These are phyloP conservation scores for Marmota flaviventris DNA, from an alignment of 2,113 vertebrate species.

Conservation along the genomic window DNA sequence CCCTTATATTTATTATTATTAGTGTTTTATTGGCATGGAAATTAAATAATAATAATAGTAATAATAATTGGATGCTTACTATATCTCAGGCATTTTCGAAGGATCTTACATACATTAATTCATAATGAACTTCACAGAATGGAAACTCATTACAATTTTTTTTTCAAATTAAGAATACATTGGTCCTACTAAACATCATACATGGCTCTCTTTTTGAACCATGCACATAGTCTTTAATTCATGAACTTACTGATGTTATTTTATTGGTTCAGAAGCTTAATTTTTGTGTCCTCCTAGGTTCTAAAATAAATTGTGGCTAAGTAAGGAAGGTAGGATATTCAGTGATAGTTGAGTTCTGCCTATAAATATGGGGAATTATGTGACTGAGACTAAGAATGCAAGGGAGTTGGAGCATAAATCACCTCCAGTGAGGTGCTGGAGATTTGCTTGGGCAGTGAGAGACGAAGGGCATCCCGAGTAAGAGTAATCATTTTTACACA, in stretches of 20 bases:
- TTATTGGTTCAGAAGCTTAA: conserved; percentile 31
- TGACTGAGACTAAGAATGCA: conserved; percentile 3
- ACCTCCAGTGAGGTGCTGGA: neutral
- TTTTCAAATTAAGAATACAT: conserved; percentile 37
- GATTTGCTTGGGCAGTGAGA: conserved; percentile 21
- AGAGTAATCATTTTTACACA: conserved; percentile 53
- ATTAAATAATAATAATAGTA: conserved; percentile 58
- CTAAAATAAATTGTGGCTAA: conserved; percentile 1
- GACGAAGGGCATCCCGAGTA: conserved; percentile 3
- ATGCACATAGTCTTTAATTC: neutral
- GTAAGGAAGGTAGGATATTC: neutral
- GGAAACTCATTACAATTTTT: neutral
- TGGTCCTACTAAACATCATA: neutral
- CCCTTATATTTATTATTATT: conserved; percentile 45
- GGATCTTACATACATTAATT: neutral
- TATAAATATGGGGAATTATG: conserved; percentile 45
- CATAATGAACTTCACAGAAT: conserved; percentile 27
- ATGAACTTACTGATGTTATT: neutral
- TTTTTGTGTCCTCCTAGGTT: neutral
- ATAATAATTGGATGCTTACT: conserved; percentile 53
- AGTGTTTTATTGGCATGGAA: conserved; percentile 57
- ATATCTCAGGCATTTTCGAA: conserved; percentile 55
- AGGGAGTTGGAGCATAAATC: conserved; percentile 7
- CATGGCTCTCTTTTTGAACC: neutral
- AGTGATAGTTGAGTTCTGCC: conserved; percentile 17